Base-by-base conservation (phyloP, 2,113 vertebrate species). In the Clarias batrachus region DNA sequence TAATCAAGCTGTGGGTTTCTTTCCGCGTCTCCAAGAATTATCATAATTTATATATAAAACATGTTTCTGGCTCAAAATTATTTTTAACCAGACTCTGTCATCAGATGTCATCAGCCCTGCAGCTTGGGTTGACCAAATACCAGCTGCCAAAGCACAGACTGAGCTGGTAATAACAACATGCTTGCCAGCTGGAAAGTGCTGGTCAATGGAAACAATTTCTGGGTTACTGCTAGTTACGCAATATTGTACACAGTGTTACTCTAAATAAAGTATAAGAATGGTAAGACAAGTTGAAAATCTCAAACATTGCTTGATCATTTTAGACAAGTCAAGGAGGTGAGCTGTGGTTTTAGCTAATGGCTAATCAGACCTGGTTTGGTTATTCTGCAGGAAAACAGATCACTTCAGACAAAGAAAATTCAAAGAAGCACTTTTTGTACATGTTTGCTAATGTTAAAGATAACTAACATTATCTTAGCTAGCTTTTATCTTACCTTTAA, bases 11-110 rank as follows among this genome's bases (percentile, higher is more conserved):
- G 11, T 52, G 11, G 23, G 54, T 71, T 68, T 68, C 71, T 37
- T 68, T 66, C 65, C 92, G 89, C 90, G 41, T 87, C 87, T 87
- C 87, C 83, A 62, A 37, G 62, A 0, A 14, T 21, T 3, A 81
- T 13, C 74, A 27, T 3, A 25, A 78, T 77, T 41, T 21, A 10
- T 79, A 60, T 27, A 0, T 60, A 10, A 17, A 79, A 62, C 57
- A 62, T 62, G 78, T 62, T 81, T 59, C 30, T 81, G 78, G 78
- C 62, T 62, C 78, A 41, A 25, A 57, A 62, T 81, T 33, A 4
- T 41, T 62, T 62, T 81, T 62, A 81, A 81, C 57, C 78, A 81
- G 57, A 62, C 21, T 41, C 59, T 13, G 78, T 60, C 78, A 33
- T 80, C 57, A 37, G 57, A 80, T 60, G 57, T 37, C 48, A 78